Evolutionary conservation across 2,113 vertebrate genomes (phyloP).

Genomic region (Corvus cornix): DNA sequence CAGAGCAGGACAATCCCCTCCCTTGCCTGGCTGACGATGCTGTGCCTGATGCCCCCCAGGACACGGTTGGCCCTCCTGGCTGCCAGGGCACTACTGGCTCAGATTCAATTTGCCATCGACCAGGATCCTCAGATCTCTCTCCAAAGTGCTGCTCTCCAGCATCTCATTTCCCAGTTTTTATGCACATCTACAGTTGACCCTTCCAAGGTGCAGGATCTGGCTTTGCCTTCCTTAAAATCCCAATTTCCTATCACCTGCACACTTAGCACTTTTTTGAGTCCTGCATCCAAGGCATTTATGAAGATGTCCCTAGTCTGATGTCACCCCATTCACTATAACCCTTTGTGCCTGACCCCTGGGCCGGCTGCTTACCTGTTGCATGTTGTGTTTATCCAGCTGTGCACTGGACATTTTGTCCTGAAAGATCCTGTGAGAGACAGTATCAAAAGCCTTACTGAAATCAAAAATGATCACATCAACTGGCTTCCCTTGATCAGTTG

Average conservation of each 20-base stretch:
- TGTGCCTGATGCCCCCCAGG: not conserved
- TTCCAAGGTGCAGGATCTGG: not conserved
- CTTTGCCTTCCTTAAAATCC: not conserved
- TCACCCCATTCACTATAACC: not conserved
- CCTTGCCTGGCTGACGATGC: fast-evolving
- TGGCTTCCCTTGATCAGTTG: not conserved
- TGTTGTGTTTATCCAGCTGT: not conserved
- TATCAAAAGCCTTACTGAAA: not conserved
- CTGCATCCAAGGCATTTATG: not conserved
- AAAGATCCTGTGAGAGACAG: not conserved
- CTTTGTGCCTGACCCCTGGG: fast-evolving
- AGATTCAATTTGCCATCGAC: fast-evolving
- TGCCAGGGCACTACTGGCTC: not conserved
- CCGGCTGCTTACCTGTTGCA: not conserved
- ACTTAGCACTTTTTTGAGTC: not conserved
- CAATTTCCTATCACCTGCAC: not conserved
- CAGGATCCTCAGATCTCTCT: not conserved
- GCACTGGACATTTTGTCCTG: not conserved
- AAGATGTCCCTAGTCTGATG: not conserved
- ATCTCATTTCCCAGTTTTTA: not conserved
- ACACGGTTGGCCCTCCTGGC: fast-evolving
- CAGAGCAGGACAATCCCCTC: fast-evolving
- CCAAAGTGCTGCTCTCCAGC: not conserved
- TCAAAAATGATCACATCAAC: not conserved
- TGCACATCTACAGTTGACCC: not conserved